Evolutionary conservation across 2,113 vertebrate genomes (phyloP), one percentile per base, ranked within the genome.

Genomic region (Actenoides lindsayi): DNA sequence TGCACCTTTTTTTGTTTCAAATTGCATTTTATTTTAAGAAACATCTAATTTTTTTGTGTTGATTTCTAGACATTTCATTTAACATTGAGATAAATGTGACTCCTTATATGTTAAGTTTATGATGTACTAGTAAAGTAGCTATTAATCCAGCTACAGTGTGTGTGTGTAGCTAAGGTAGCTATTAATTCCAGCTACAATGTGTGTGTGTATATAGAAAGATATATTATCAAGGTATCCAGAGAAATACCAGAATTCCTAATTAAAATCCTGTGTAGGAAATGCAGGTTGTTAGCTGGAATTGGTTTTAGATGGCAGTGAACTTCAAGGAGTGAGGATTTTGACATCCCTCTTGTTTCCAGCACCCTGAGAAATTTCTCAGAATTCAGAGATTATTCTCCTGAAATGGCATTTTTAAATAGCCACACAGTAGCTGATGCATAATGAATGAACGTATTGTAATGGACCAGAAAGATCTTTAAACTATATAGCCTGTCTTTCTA

Each of bases 331-430:
- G 28, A 12, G 65, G 51, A 20, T 20, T 70, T 71, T 94, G 53
- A 37, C 30, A 88, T 46, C 19, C 16, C 1, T 1, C 14, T 67
- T 91, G n/a, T 75, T 91, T 76, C 35, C 21, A 89, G 41, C 35
- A 64, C 41, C 35, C 51, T 87, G 65, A 74, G 67, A 91, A 81
- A 57, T 21, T 89, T 89, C 54, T 90, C 68, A 74, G 75, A 93
- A 76, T 91, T 88, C 79, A 31, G 59, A 59, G 44, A 14, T 70
- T 37, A 19, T 91, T 93, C 27, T 69, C 28, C 70, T 86, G 59
- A 95, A 93, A 80, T 90, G 75, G 28, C 41, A 35, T 87, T 96
- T 84, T 87, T 73, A 91, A 90, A 53, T 85, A 91, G 87, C 28
- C 74, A 57, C 62, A 11, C 41, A 85, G 78, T 85, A 93, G 48